Conservation (phyloP, 1,140 invertebrate species). For the Formica selysi region DNA sequence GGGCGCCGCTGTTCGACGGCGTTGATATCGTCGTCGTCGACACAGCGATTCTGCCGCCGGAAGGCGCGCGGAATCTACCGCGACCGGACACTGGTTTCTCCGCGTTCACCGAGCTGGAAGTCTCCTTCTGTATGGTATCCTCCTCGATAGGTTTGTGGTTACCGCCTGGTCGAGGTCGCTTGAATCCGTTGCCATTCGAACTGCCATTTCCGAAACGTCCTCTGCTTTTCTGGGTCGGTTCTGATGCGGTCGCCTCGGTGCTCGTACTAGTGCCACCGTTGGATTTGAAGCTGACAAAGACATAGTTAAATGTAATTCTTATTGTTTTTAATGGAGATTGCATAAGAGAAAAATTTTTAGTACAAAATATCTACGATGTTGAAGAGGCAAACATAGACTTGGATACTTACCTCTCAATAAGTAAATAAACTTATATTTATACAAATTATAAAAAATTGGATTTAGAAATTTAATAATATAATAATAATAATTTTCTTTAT, state of each 20-base stretch:
- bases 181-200: constrained; percentile 72
- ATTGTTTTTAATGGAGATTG: not conserved
- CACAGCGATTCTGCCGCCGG: constrained; percentile 68
- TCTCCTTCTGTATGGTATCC: constrained; percentile 82
- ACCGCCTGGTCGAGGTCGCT: constrained; percentile 78
- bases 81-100: constrained; percentile 76
- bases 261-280: constrained; percentile 73
- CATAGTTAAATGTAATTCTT: not conserved
- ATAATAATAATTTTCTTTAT: no score
- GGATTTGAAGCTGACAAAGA: constrained; percentile 76
- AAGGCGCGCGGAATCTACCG: constrained; percentile 78
- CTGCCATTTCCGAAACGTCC: constrained; percentile 77
- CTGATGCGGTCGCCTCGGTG: constrained; percentile 75
- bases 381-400: not conserved
- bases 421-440: not conserved
- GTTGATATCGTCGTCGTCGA: constrained; percentile 83
- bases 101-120: constrained; percentile 66
- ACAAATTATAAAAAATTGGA: no score
- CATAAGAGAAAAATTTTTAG: not conserved
- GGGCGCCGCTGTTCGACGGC: constrained; percentile 62
- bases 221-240: constrained; percentile 76
- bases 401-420: not conserved
- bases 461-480: no score
- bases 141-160: constrained; percentile 76
- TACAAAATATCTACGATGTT: not conserved